A percentile compares a stretch with the other conserved stretches of the same genome.
Evolutionary conservation across 2,113 vertebrate genomes (phyloP).

Genomic region (Amphiprion ocellaris): DNA sequence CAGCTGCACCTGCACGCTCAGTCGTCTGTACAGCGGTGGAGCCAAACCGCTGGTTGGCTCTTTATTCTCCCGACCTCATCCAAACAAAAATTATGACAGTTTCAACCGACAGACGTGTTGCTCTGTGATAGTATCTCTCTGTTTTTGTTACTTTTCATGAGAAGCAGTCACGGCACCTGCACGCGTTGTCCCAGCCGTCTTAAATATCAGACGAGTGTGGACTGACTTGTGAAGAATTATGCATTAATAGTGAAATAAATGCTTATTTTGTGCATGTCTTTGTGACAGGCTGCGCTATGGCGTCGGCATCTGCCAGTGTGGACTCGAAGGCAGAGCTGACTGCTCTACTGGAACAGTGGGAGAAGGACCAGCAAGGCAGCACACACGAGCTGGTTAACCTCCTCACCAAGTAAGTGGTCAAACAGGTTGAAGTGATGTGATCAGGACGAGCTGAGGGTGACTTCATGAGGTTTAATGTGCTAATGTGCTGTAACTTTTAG

Average conservation of each 20-base stretch:
- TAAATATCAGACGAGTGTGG: neutral
- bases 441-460: neutral
- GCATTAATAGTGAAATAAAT: neutral
- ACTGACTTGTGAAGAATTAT: neutral
- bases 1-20: slow-evolving; percentile 54
- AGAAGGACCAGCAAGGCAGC: slow-evolving; percentile 93
- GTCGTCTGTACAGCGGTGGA: neutral
- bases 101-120: neutral
- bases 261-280: neutral
- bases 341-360: slow-evolving; percentile 96
- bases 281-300: slow-evolving; percentile 88
- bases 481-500: slow-evolving; percentile 76
- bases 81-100: neutral
- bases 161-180: neutral
- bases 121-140: neutral
- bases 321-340: slow-evolving; percentile 99
- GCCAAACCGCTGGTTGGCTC: neutral
- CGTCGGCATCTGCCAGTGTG: slow-evolving; percentile 87
- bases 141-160: neutral
- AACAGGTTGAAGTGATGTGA: neutral
- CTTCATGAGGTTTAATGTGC: neutral
- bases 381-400: slow-evolving; percentile 94
- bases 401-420: slow-evolving; percentile 91
- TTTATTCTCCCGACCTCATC: neutral
- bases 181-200: neutral